Evolutionary conservation across 2,888 invertebrate species (phyloP).

Genomic region (Acanthopleura granulata): DNA sequence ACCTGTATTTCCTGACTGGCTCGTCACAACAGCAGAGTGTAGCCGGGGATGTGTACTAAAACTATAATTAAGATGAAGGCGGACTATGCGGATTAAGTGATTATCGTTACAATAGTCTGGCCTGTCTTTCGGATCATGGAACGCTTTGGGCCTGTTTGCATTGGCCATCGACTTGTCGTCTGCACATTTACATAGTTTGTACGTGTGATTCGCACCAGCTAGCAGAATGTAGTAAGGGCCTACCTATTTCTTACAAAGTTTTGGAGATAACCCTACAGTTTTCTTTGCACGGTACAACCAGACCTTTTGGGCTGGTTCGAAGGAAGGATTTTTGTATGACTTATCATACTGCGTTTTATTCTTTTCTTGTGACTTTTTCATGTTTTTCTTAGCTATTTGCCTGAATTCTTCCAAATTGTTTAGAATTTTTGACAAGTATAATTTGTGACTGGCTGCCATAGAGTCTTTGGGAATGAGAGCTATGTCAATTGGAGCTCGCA

Average conservation of each 20-base stretch:
- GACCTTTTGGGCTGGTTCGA: conserved; percentile 14
- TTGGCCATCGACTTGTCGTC: background rate
- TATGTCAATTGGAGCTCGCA: background rate
- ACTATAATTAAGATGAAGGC: too few species aligned
- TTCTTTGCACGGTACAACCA: conserved; percentile 18
- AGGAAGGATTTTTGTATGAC: conserved; percentile 23
- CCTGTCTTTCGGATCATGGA: conserved; percentile 2
- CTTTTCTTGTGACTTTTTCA: conserved; percentile 17
- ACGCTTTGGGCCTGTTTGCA: conserved; percentile 5
- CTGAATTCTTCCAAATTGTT: background rate
- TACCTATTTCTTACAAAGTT: conserved; percentile 25
- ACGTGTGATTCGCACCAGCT: conserved; percentile 27
- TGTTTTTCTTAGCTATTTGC: conserved; percentile 11
- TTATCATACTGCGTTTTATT: conserved; percentile 24
- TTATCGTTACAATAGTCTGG: background rate
- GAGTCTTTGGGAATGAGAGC: background rate
- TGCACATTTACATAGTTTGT: conserved; percentile 23
- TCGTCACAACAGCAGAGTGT: too few species aligned
- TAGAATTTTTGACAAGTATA: conserved; percentile 10
- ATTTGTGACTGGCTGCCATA: conserved; percentile 5
- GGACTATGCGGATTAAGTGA: too few species aligned
- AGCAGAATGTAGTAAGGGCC: conserved; percentile 29
- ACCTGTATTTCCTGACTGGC: too few species aligned
- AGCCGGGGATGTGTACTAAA: too few species aligned
- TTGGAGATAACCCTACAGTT: conserved; percentile 17